Evolutionary conservation across 2,797 vertebrate genomes (phyloP).

Genomic region (Cuculus canorus): DNA sequence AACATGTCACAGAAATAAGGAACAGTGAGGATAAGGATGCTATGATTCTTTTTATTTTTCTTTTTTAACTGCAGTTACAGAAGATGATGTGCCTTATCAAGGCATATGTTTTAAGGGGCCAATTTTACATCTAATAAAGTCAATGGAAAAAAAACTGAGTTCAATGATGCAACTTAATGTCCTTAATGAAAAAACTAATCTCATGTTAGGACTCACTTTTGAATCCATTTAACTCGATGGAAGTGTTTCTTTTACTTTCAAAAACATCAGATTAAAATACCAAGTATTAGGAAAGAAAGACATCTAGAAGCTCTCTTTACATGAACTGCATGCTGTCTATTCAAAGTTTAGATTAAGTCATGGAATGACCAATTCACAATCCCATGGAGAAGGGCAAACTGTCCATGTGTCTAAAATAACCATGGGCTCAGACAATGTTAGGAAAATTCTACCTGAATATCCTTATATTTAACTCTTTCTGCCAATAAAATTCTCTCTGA

Average conservation of each 20-base stretch:
- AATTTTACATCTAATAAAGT: conserved; percentile 50
- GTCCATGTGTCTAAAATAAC: not conserved
- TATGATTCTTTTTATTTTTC: not conserved
- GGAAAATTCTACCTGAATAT: not conserved
- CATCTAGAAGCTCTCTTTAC: not conserved
- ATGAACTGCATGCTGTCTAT: not conserved
- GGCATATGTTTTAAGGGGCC: conserved; percentile 15
- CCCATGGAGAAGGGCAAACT: not conserved
- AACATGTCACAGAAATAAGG: conserved; percentile 26
- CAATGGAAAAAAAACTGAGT: conserved; percentile 19
- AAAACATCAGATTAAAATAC: not conserved
- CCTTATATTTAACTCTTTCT: conserved; percentile 53
- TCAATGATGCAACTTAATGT: conserved; percentile 28
- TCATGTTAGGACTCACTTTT: conserved; percentile 47
- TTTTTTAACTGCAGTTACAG: conserved; percentile 8
- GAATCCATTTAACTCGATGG: conserved; percentile 39
- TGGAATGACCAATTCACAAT: not conserved
- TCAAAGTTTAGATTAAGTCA: not conserved
- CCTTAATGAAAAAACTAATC: conserved; percentile 55
- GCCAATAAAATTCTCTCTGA: conserved; percentile 26
- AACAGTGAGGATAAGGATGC: conserved; percentile 20
- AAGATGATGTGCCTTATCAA: conserved; percentile 33
- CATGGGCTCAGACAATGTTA: not conserved
- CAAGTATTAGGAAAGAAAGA: not conserved
- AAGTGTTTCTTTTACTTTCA: conserved; percentile 37